phyloP scores from a whole-genome alignment of 1,140 invertebrate genomes.

The Reticulitermes speratus region DNA sequence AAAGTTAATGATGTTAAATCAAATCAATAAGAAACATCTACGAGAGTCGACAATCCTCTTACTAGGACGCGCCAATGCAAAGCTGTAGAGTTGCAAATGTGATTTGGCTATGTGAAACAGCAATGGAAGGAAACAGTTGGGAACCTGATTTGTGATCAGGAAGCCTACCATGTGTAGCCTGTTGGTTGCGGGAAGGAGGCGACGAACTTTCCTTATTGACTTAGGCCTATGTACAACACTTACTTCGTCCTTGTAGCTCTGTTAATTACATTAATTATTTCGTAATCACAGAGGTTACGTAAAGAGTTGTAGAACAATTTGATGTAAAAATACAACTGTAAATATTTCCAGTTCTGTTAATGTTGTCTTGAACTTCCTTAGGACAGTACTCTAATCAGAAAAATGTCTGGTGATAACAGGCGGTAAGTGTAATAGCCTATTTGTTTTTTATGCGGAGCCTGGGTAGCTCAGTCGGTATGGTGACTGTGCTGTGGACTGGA shows the following conservation, averaged over 20 bases:
- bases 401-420: no score
- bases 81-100: constrained; percentile 5
- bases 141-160: constrained; percentile 5
- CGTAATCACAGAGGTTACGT: no score
- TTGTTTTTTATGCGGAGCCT: no score
- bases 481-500: no score
- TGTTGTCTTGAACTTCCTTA: no score
- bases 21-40: constrained; percentile 17
- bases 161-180: neutral
- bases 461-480: no score
- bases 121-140: neutral
- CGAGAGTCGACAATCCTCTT: constrained; percentile 1
- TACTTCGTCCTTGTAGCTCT: neutral
- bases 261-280: no score
- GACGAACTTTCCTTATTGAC: neutral
- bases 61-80: constrained; percentile 3
- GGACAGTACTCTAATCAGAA: no score
- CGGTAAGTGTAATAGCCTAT: no score
- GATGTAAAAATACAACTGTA: no score
- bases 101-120: neutral
- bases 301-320: no score
- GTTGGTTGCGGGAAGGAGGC: neutral
- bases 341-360: no score
- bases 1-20: constrained; percentile 17
- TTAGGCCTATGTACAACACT: neutral